phyloP scores from a whole-genome alignment of 2,797 vertebrate species.

The Myiotriccus ornatus region DNA sequence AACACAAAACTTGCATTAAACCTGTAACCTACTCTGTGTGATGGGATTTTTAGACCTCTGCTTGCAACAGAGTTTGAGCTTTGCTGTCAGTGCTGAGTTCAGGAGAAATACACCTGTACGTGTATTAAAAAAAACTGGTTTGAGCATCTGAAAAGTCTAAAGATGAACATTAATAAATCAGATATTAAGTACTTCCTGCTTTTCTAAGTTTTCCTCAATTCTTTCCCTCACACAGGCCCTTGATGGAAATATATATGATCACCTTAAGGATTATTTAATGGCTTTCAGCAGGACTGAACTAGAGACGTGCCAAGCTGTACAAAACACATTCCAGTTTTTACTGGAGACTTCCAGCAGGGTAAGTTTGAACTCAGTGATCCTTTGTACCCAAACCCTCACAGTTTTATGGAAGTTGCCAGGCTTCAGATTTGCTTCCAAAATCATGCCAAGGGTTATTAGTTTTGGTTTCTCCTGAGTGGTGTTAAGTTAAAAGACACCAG shows the following conservation, averaged over 20 bases:
- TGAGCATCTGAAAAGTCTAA: neutral
- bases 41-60: neutral
- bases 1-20: neutral
- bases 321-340: conserved; percentile 96
- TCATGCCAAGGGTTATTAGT: neutral
- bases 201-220: neutral
- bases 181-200: fast-evolving
- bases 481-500: neutral
- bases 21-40: fast-evolving
- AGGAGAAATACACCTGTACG: neutral
- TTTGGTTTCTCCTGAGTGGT: neutral
- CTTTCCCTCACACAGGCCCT: conserved; percentile 77
- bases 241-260: conserved; percentile 92
- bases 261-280: conserved; percentile 96
- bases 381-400: neutral
- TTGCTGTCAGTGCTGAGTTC: fast-evolving
- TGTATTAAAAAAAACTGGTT: fast-evolving
- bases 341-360: conserved; percentile 95
- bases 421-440: neutral
- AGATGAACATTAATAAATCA: fast-evolving
- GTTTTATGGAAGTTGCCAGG: neutral
- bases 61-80: neutral
- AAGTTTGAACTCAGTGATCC: conserved; percentile 59
- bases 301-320: conserved; percentile 90
- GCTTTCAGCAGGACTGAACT: conserved; percentile 92